Evolutionary conservation across 2,797 vertebrate genomes (phyloP).

Genomic region (Rallus crepitans): DNA sequence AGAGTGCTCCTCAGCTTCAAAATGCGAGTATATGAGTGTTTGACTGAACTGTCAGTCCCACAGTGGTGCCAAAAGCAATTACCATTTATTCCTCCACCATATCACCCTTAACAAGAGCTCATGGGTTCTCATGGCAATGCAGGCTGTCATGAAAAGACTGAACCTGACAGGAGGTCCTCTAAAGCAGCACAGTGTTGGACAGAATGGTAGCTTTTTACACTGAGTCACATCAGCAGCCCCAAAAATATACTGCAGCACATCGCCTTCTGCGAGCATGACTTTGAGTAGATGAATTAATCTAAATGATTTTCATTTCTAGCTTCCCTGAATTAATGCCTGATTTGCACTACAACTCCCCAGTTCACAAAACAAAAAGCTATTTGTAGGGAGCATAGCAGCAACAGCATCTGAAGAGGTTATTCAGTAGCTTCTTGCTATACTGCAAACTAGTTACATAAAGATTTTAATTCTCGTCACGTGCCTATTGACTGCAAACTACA

Average conservation of each 20-base stretch:
- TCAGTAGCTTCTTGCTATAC: background rate
- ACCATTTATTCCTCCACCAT: background rate
- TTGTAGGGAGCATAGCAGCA: background rate
- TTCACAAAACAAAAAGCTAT: background rate
- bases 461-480: background rate
- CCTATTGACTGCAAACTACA: background rate
- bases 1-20: background rate
- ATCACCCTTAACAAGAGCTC: background rate
- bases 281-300: background rate
- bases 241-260: background rate
- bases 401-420: background rate
- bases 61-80: background rate
- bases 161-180: background rate
- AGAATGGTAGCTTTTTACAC: background rate
- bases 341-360: background rate
- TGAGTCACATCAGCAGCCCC: background rate
- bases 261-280: background rate
- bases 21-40: background rate
- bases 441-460: background rate
- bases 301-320: background rate
- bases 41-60: background rate
- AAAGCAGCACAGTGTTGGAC: background rate
- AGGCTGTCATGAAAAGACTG: background rate
- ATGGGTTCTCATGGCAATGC: background rate
- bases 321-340: background rate